Evolutionary conservation across 1,140 invertebrate species (phyloP).

Genomic region (Cotesia vestalis): DNA sequence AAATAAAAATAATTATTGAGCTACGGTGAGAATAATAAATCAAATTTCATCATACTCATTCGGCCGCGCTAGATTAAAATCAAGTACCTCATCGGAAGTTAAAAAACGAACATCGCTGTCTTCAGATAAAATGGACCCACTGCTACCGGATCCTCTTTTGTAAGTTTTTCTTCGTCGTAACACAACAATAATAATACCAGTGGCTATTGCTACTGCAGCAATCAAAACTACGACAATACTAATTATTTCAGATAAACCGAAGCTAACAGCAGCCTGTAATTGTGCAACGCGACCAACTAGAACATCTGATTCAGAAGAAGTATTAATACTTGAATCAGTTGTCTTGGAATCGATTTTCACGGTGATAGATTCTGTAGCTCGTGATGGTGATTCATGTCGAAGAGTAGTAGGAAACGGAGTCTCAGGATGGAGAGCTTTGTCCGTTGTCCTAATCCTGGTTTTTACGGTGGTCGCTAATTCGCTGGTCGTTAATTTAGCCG

Average conservation of each 20-base stretch:
- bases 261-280: slow-evolving; percentile 20
- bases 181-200: slow-evolving; percentile 47
- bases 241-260: slow-evolving; percentile 48
- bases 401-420: slow-evolving; percentile 10
- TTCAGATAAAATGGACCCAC: slow-evolving; percentile 58
- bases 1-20: neutral
- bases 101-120: slow-evolving; percentile 69
- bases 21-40: neutral
- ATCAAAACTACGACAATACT: slow-evolving; percentile 48
- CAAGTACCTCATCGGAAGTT: slow-evolving; percentile 67
- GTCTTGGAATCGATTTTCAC: neutral
- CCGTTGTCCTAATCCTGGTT: slow-evolving; percentile 17
- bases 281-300: slow-evolving; percentile 18
- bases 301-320: slow-evolving; percentile 21
- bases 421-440: neutral
- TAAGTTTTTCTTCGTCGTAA: slow-evolving; percentile 52
- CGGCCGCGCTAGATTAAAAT: slow-evolving; percentile 66
- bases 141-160: slow-evolving; percentile 47
- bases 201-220: slow-evolving; percentile 44
- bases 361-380: neutral
- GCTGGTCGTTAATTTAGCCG: slow-evolving; percentile 24
- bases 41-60: slow-evolving; percentile 50
- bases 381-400: too few species aligned
- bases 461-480: slow-evolving; percentile 14
- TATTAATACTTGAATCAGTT: neutral